Percentiles rank a stretch among this genome's conserved stretches.
These are phyloP conservation scores for Stomorhina lunata DNA, from an alignment of 2,888 invertebrate genomes.

Conservation along the genomic window DNA sequence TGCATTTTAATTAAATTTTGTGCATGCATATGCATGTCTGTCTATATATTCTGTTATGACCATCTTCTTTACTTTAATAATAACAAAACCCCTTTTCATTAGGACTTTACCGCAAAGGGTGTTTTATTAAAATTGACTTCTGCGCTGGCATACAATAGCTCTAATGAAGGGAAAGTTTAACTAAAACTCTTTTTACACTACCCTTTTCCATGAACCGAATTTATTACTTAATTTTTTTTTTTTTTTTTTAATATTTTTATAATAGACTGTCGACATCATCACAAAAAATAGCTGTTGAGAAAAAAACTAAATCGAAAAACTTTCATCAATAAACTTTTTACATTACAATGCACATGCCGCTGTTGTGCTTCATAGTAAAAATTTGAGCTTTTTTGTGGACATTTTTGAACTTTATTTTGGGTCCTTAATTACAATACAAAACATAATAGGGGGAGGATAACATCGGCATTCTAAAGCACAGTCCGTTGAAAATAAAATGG, in stretches of 20 bases:
- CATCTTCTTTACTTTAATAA: slow-evolving; percentile 36
- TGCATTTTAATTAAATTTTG: slow-evolving; percentile 69
- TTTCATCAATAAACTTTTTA: slow-evolving; percentile 50
- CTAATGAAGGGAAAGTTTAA: no score
- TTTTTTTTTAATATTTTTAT: slow-evolving; percentile 1
- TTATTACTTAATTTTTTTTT: neutral
- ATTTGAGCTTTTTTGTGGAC: neutral
- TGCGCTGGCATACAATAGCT: no score
- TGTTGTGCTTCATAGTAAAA: slow-evolving; percentile 1
- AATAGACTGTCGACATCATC: slow-evolving; percentile 20
- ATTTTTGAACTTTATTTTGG: slow-evolving; percentile 1
- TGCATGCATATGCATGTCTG: slow-evolving; percentile 17
- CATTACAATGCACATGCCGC: slow-evolving; percentile 38
- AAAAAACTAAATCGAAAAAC: slow-evolving; percentile 47
- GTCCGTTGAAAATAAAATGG: neutral
- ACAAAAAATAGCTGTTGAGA: slow-evolving; percentile 2
- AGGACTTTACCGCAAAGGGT: slow-evolving; percentile 2
- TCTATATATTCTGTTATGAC: no score
- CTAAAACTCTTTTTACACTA: no score
- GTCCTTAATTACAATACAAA: neutral
- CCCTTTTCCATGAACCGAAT: no score
- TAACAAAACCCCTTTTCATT: slow-evolving; percentile 4
- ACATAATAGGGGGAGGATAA: neutral
- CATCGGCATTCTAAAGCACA: neutral
- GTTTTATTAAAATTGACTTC: no score